Evolutionary conservation across 2,888 invertebrate genomes (phyloP).

Genomic region (Urechis unicinctus): DNA sequence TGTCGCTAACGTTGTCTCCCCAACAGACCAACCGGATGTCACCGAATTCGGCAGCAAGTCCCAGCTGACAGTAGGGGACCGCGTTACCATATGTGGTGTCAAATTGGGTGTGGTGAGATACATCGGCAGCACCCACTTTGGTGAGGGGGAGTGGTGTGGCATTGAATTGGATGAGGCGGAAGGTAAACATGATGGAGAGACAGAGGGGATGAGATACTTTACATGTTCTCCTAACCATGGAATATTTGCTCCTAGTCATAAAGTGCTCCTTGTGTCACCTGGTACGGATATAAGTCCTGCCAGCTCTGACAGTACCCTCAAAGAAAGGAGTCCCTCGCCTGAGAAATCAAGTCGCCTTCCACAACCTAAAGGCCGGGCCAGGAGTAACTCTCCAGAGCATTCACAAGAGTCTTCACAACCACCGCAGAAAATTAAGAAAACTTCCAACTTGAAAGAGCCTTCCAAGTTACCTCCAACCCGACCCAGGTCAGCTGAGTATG

Average conservation of each 20-base stretch:
- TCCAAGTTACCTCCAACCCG: not conserved
- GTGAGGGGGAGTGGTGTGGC: slow-evolving; percentile 61
- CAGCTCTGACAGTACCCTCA: not conserved
- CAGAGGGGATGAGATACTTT: slow-evolving; percentile 62
- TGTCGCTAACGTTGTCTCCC: not conserved
- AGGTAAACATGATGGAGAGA: slow-evolving; percentile 62
- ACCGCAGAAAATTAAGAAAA: not conserved
- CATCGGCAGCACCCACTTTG: slow-evolving; percentile 58
- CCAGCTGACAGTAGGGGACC: slow-evolving; percentile 39
- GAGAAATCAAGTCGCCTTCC: slow-evolving; percentile 1
- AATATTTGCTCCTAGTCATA: slow-evolving; percentile 60
- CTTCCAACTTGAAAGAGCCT: not conserved
- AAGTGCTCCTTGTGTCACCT: slow-evolving; percentile 45
- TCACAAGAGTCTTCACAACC: not conserved
- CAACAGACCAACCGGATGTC: not conserved
- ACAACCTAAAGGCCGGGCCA: not conserved
- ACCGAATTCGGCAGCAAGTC: not conserved
- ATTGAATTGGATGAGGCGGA: slow-evolving; percentile 58
- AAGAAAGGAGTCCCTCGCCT: slow-evolving; percentile 2
- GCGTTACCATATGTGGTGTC: slow-evolving; percentile 51
- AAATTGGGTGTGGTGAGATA: slow-evolving; percentile 56
- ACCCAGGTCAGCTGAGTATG: not conserved
- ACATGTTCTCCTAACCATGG: slow-evolving; percentile 58
- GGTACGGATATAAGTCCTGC: not conserved
- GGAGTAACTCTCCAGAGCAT: slow-evolving; percentile 1